These are phyloP conservation scores for Gasterosteus aculeatus DNA, from an alignment of 2,113 vertebrate species.

Conservation along the genomic window DNA sequence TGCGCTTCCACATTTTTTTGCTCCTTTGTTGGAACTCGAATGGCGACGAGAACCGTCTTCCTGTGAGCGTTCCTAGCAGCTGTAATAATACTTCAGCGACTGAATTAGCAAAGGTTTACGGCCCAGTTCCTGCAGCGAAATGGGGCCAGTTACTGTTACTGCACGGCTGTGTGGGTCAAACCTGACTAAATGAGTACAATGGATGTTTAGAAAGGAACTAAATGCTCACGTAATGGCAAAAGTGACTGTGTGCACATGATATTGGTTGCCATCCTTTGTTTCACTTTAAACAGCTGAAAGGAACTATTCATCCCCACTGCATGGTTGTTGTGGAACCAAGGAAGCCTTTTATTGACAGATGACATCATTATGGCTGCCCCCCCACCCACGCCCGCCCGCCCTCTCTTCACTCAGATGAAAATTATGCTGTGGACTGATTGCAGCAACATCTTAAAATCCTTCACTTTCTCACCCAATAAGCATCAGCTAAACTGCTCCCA, in stretches of 20 bases:
- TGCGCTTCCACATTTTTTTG: conserved; percentile 7
- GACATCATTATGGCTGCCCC: conserved; percentile 48
- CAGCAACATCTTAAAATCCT: conserved; percentile 55
- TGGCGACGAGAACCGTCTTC: conserved; percentile 54
- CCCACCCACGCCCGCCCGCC: not conserved
- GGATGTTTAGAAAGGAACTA: conserved; percentile 13
- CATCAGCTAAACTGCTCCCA: conserved; percentile 60
- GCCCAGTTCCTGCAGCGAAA: conserved; percentile 48
- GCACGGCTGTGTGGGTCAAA: conserved; percentile 18
- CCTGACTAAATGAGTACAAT: conserved; percentile 6
- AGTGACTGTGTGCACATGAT: not conserved
- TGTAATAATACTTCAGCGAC: conserved; percentile 67
- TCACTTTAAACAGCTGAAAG: conserved; percentile 36
- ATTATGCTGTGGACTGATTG: conserved; percentile 56
- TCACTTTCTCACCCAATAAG: conserved; percentile 61
- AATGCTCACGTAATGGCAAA: not conserved
- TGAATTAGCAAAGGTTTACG: conserved; percentile 57
- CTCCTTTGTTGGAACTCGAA: conserved; percentile 56
- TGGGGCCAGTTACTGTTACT: conserved; percentile 10
- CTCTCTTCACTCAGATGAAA: conserved; percentile 54
- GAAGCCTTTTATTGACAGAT: conserved; percentile 64
- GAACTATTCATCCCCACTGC: conserved; percentile 18
- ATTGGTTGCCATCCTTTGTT: conserved; percentile 7
- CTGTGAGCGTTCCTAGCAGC: conserved; percentile 60
- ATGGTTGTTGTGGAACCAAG: conserved; percentile 46